phyloP scores from a whole-genome alignment of 2,797 vertebrate genomes.

The Peromyscus aztecus region DNA sequence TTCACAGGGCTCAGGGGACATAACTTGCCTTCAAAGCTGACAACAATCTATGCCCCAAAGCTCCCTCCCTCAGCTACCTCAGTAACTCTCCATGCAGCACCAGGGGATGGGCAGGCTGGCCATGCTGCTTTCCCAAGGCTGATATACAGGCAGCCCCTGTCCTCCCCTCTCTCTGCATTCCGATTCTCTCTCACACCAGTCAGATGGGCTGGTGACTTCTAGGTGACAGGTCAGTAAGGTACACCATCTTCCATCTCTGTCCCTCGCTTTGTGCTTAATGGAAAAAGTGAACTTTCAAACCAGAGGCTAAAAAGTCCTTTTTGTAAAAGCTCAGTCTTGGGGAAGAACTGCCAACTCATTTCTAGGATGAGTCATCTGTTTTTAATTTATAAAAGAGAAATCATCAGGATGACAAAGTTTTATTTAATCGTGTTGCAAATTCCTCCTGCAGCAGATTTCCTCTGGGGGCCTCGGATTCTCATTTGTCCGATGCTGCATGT shows the following conservation, averaged over 20 bases:
- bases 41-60: background rate
- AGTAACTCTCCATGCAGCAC: background rate
- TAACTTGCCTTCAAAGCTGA: background rate
- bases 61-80: background rate
- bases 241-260: conserved; percentile 58
- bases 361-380: conserved; percentile 61
- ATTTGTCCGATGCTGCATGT: background rate
- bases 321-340: conserved; percentile 48
- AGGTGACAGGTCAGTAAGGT: conserved; percentile 61
- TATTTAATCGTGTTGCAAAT: conserved; percentile 58
- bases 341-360: conserved; percentile 68
- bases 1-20: background rate
- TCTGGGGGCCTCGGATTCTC: conserved; percentile 42
- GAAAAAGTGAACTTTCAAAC: conserved; percentile 78
- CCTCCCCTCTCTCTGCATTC: accelerated
- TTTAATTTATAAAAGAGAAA: conserved; percentile 67
- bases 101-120: background rate
- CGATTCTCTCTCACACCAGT: background rate
- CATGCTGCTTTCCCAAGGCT: background rate
- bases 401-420: conserved; percentile 61
- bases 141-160: accelerated
- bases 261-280: conserved; percentile 75
- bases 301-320: conserved; percentile 64
- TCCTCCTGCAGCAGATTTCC: conserved; percentile 36
- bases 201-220: conserved; percentile 58